Conservation (phyloP, 1,140 invertebrate species). For the Bombus superbus region DNA sequence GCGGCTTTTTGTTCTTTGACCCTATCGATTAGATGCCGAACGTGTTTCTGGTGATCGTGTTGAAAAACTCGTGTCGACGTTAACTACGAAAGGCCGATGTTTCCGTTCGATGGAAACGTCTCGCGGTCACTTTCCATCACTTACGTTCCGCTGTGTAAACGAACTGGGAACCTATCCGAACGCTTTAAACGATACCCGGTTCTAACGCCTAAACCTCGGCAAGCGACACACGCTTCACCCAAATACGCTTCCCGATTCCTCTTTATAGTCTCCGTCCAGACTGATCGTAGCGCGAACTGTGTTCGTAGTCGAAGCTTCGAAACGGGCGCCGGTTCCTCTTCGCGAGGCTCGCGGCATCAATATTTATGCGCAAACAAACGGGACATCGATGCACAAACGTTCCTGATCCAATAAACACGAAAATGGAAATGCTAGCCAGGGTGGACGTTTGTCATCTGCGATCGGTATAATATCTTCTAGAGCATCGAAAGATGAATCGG, state of each 20-base stretch:
- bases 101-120: background rate
- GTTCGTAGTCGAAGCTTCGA: slow-evolving; percentile 6
- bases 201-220: slow-evolving; percentile 14
- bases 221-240: background rate
- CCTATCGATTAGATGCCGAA: background rate
- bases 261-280: too few relatives aligned
- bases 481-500: too few relatives aligned
- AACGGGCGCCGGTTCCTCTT: slow-evolving; percentile 27
- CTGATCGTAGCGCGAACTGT: too few relatives aligned
- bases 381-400: slow-evolving; percentile 28
- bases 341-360: slow-evolving; percentile 12
- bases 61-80: background rate
- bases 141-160: background rate
- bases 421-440: slow-evolving; percentile 37
- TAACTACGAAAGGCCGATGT: background rate
- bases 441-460: background rate
- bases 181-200: slow-evolving; percentile 17
- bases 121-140: background rate
- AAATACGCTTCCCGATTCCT: too few relatives aligned
- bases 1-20: background rate
- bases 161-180: background rate
- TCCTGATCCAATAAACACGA: slow-evolving; percentile 54
- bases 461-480: background rate
- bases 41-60: background rate
- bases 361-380: slow-evolving; percentile 63